A percentile compares a stretch with the other conserved stretches of the same genome.
Evolutionary conservation across 1,140 invertebrate species (phyloP).

Genomic region (Adoxophyes honmai): DNA sequence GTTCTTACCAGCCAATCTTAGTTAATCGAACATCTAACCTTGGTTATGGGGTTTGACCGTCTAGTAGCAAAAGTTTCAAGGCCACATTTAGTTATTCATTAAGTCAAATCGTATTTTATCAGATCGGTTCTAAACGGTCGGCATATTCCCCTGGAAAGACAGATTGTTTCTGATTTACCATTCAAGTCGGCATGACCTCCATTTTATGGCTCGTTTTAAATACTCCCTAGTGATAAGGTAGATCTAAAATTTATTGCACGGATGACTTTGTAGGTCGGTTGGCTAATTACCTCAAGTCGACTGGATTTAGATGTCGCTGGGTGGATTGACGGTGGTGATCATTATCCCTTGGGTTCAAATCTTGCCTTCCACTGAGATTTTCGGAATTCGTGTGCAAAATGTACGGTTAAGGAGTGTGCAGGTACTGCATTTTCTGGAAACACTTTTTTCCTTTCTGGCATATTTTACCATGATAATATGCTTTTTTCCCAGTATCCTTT

Average conservation of each 20-base stretch:
- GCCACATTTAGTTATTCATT: constrained; percentile 5
- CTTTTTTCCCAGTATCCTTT: too few species aligned
- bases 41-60: constrained; percentile 5
- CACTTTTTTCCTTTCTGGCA: too few species aligned
- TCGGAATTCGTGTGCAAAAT: too few species aligned
- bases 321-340: too few species aligned
- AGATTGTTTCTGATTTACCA: neutral
- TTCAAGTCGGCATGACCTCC: neutral
- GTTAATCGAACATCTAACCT: constrained; percentile 3
- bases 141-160: neutral
- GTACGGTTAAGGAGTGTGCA: too few species aligned
- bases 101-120: constrained; percentile 6
- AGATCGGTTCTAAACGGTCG: neutral
- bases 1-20: neutral
- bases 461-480: too few species aligned
- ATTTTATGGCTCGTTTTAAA: neutral
- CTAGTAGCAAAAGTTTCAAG: constrained; percentile 6
- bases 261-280: too few species aligned
- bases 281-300: too few species aligned
- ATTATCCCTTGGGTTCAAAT: too few species aligned
- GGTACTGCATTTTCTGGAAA: too few species aligned
- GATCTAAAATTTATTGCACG: neutral
- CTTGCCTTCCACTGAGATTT: too few species aligned
- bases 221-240: neutral
- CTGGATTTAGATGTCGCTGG: too few species aligned